Evolutionary conservation across 2,113 vertebrate genomes (phyloP).

Genomic region (Shinisaurus crocodilurus): DNA sequence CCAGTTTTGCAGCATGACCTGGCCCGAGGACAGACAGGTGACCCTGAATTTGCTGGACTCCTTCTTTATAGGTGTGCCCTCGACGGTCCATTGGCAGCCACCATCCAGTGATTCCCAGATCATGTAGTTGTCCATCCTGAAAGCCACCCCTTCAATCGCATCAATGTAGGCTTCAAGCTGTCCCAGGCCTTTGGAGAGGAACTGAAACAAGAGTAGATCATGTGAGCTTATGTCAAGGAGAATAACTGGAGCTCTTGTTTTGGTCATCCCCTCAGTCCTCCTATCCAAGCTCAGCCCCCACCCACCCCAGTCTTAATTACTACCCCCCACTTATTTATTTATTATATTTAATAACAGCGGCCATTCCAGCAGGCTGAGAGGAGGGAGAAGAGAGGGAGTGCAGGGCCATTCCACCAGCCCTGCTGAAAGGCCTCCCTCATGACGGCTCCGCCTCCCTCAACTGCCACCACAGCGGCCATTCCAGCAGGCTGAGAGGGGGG

Average conservation of each 20-base stretch:
- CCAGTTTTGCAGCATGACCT: neutral
- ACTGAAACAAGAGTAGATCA: neutral
- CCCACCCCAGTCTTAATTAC: no score
- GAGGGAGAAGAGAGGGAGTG: no score
- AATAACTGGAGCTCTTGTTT: no score
- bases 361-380: no score
- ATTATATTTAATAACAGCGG: no score
- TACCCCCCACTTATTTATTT: no score
- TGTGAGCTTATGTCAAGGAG: neutral
- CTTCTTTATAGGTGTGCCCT: neutral
- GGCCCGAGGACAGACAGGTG: neutral
- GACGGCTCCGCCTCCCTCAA: no score
- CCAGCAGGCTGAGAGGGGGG: no score
- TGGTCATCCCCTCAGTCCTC: neutral
- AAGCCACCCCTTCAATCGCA: neutral
- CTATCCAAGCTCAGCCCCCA: no score
- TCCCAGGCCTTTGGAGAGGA: neutral
- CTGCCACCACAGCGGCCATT: no score
- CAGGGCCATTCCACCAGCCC: no score
- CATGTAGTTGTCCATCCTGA: neutral
- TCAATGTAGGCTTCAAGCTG: conserved; percentile 5
- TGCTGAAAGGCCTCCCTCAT: no score
- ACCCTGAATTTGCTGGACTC: neutral
- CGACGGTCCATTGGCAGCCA: neutral
- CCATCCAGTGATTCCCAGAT: neutral